Percentiles rank a stretch among this genome's conserved stretches.
phyloP scores from a whole-genome alignment of 2,888 invertebrate genomes.

The Polydrusus tereticollis region DNA sequence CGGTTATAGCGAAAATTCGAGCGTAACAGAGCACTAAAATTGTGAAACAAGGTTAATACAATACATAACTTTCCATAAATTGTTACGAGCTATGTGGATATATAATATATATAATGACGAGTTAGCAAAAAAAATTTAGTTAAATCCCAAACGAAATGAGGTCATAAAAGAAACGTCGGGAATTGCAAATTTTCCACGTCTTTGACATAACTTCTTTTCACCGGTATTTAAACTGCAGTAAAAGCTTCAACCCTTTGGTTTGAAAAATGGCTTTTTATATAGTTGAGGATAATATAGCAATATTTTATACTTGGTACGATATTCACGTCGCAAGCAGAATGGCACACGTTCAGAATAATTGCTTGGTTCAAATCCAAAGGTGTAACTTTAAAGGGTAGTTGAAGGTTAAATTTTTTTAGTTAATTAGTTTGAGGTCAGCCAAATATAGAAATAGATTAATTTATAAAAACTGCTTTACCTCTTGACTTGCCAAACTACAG shows the following conservation, averaged over 20 bases:
- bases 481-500: too few species aligned
- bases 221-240: neutral
- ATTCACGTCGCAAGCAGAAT: too few species aligned
- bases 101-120: neutral
- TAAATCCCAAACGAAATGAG: neutral
- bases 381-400: too few species aligned
- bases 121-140: neutral
- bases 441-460: too few species aligned
- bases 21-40: neutral
- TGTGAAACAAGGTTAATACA: neutral
- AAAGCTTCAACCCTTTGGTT: neutral
- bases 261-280: neutral
- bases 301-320: neutral
- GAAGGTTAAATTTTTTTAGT: too few species aligned
- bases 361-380: too few species aligned
- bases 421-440: too few species aligned
- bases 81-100: neutral
- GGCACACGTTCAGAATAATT: too few species aligned
- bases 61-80: neutral
- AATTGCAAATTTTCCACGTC: neutral
- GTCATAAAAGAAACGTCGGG: neutral
- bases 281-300: neutral
- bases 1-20: too few species aligned
- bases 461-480: too few species aligned
- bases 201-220: neutral